Base-by-base conservation (phyloP, 2,797 vertebrate species). In the Borostomias antarcticus region DNA sequence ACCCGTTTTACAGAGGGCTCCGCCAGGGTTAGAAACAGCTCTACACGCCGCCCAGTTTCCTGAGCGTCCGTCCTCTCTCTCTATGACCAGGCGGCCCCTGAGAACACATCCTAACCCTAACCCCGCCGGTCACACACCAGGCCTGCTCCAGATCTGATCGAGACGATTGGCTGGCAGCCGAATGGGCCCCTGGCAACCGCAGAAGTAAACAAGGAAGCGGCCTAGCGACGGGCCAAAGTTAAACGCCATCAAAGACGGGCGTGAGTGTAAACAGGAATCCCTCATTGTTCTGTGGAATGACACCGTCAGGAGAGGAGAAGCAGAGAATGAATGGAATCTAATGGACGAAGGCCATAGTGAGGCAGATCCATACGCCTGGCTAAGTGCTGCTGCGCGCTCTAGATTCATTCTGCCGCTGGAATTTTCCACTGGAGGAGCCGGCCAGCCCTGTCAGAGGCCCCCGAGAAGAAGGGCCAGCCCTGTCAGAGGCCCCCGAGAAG, bases 181-280 rank as follows among this genome's bases (percentile, higher is more conserved):
- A 9, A 28, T 47, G 50, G 37, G 64, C 37, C 4, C 40, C 59
- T 23, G 51, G 29, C 35, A 69, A 62, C 66, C 37, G 58, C 63
- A 61, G 30, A 47, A 57, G 62, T 75, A 71, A 81, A 69, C 58
- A 65, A 80, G 84, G 82, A 88, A 81, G 77, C 58, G 59, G 70
- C 2, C 28, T 69, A 58, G 66, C 25, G 30, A 73, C 69, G 81
- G 80, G 67, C 78, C 75, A 58, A 57, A 85, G 86, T 88, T 86
- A 84, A 82, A 78, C 72, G 72, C 72, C 69, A 79, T 86, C 81
- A 85, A 84, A 86, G 32, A 25, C 65, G 40, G 30, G 68, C 58
- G 37, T 3, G 21, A 62, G 19, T 82, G 84, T 87, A 87, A 89
- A 88, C 89, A 89, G 88, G 88, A 89, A 88, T 89, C 80, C 66